These are phyloP conservation scores for Melanchra persicariae DNA, from an alignment of 2,888 invertebrate species.

Conservation along the genomic window DNA sequence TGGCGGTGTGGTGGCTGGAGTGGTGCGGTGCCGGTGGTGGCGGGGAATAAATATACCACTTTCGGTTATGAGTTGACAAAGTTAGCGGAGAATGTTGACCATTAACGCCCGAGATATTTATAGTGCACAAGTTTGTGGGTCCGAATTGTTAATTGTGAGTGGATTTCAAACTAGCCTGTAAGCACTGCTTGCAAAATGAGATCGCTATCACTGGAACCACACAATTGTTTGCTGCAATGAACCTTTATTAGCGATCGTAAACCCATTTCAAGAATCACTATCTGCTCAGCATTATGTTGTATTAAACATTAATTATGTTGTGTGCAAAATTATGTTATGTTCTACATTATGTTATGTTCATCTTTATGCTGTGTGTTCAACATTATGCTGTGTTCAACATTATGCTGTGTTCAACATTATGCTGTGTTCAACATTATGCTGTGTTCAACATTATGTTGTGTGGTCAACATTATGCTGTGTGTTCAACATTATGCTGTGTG, in stretches of 20 bases:
- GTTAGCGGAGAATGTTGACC: too few species aligned
- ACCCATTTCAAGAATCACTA: slow-evolving; percentile 72
- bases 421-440: neutral
- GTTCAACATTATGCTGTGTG: too few species aligned
- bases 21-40: slow-evolving; percentile 15
- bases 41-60: too few species aligned
- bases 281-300: slow-evolving; percentile 49
- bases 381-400: slow-evolving; percentile 46
- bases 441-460: neutral
- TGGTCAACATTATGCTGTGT: slow-evolving; percentile 1
- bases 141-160: too few species aligned
- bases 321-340: slow-evolving; percentile 3
- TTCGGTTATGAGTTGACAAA: too few species aligned
- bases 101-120: too few species aligned
- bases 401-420: slow-evolving; percentile 34
- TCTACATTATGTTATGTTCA: neutral
- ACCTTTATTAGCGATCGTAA: slow-evolving; percentile 74
- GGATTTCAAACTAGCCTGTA: too few species aligned
- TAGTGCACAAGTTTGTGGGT: too few species aligned
- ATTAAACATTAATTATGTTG: slow-evolving; percentile 4
- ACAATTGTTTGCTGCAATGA: slow-evolving; percentile 31
- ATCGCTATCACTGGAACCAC: slow-evolving; percentile 36
- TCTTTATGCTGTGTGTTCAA: slow-evolving; percentile 7
- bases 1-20: neutral
- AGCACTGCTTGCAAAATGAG: too few species aligned